Percentiles rank a stretch among this genome's conserved stretches.
These are phyloP conservation scores for Brachionus manjavacas DNA, from an alignment of 1,140 invertebrate genomes.

Conservation along the genomic window DNA sequence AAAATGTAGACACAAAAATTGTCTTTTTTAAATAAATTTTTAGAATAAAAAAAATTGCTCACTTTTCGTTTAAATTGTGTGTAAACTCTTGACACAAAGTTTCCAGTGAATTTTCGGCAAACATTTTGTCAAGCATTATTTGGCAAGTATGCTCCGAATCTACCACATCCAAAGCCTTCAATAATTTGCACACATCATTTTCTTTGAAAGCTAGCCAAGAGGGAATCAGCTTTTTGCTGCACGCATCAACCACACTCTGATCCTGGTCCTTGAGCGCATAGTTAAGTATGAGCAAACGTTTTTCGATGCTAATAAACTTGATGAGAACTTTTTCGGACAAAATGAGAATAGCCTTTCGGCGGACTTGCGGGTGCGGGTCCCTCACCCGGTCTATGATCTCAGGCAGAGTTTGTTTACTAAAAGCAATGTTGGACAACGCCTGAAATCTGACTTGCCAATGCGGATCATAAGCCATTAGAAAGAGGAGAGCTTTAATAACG, in stretches of 20 bases:
- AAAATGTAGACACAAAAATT: too few relatives aligned
- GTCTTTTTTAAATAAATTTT: too few relatives aligned
- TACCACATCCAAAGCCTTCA: slow-evolving; percentile 30
- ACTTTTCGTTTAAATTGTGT: slow-evolving; percentile 34
- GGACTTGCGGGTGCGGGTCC: slow-evolving; percentile 70
- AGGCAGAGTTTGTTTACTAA: slow-evolving; percentile 63
- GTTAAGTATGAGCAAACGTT: slow-evolving; percentile 64
- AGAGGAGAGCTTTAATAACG: slow-evolving; percentile 73
- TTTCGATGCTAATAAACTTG: slow-evolving; percentile 65
- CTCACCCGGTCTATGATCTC: slow-evolving; percentile 67
- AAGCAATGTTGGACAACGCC: slow-evolving; percentile 65
- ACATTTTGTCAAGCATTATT: slow-evolving; percentile 32
- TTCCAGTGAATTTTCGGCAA: background rate
- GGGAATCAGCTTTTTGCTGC: background rate
- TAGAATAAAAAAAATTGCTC: too few relatives aligned
- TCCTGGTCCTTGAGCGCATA: slow-evolving; percentile 65
- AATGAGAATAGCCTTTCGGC: slow-evolving; percentile 62
- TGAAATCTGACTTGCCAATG: slow-evolving; percentile 67
- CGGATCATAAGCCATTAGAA: slow-evolving; percentile 70
- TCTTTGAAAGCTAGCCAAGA: slow-evolving; percentile 36
- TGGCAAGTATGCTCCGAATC: background rate
- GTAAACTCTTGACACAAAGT: background rate
- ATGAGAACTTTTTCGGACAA: slow-evolving; percentile 66
- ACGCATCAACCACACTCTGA: background rate
- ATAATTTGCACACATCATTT: slow-evolving; percentile 32